Conservation (phyloP, 2,888 invertebrate genomes). For the Scaptomyza caliginosa region DNA sequence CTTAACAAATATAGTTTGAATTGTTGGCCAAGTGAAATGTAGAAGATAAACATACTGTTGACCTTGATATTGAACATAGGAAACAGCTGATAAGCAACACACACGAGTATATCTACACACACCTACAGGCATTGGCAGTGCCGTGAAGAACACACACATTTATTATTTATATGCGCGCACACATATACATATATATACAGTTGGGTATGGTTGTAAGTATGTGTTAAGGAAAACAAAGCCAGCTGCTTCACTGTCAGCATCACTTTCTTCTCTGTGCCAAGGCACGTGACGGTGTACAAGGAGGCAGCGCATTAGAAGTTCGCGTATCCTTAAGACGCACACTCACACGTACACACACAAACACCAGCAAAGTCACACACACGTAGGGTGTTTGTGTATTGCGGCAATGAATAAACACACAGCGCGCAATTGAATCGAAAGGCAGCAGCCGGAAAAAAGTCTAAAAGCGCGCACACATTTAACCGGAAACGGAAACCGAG, state of each 20-base stretch:
- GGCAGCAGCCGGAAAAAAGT: constrained; percentile 50
- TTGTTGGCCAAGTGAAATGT: neutral
- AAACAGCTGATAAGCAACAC: constrained; percentile 66
- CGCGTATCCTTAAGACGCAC: constrained; percentile 68
- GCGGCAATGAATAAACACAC: constrained; percentile 70
- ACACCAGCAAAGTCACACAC: constrained; percentile 17
- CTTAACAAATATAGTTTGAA: too few species aligned
- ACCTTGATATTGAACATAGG: constrained; percentile 74
- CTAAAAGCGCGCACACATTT: constrained; percentile 69
- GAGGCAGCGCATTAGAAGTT: constrained; percentile 27
- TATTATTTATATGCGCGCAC: constrained; percentile 69
- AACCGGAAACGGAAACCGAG: constrained; percentile 67
- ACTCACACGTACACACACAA: constrained; percentile 30
- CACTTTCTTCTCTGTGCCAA: constrained; percentile 51
- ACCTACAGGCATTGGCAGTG: constrained; percentile 15
- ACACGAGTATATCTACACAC: constrained; percentile 36
- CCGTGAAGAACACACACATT: constrained; percentile 54
- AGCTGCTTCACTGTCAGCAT: constrained; percentile 52
- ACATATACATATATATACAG: constrained; percentile 28
- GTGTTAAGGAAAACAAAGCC: constrained; percentile 62
- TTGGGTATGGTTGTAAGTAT: constrained; percentile 11
- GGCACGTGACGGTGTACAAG: constrained; percentile 49
- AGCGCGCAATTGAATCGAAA: constrained; percentile 43
- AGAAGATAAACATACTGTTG: constrained; percentile 36
- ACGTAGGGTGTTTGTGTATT: constrained; percentile 29